Evolutionary conservation across 2,888 invertebrate genomes (phyloP), one percentile per base, ranked within the genome.

Genomic region (Dugesia japonica): DNA sequence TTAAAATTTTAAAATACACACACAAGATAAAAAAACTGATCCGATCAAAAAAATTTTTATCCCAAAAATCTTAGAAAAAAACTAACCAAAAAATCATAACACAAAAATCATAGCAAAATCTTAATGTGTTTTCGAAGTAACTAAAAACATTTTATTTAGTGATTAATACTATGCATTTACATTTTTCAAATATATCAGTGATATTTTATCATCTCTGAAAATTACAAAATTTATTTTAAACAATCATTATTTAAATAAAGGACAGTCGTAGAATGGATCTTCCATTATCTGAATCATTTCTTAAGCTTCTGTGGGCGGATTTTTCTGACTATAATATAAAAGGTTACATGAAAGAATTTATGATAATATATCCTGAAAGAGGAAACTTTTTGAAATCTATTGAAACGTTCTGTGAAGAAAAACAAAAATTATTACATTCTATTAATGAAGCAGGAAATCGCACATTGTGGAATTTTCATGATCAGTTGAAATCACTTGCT

Each of bases 211-310:
- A n/a, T n/a, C n/a, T n/a, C n/a, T n/a, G n/a, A n/a, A n/a, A n/a
- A n/a, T n/a, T n/a, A n/a, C n/a, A n/a, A n/a, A n/a, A n/a, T n/a
- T n/a, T n/a, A n/a, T n/a, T n/a, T n/a, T n/a, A n/a, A n/a, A n/a
- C n/a, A n/a, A n/a, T n/a, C n/a, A n/a, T n/a, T n/a, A n/a, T n/a
- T n/a, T n/a, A n/a, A n/a, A n/a, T n/a, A 13, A 38, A 84, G 80
- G 98, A 98, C 86, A 92, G 91, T 82, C 89, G 97, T 77, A 88
- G 98, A 73, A 94, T 98, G 17, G 97, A 98, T 86, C 87, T 98
- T 81, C 98, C 97, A 7, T 86, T 98, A 74, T 94, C 95, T 15
- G 89, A 91, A 81, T 90, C 94, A 79, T 73, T 73, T 28, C 28
- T 73, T n/a, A 73, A 73, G 26, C 73, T 73, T 9, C 27, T 73